Percentiles rank a stretch among this genome's conserved stretches.
Evolutionary conservation across 2,113 vertebrate species (phyloP).

Genomic region (Dasyurus viverrinus): DNA sequence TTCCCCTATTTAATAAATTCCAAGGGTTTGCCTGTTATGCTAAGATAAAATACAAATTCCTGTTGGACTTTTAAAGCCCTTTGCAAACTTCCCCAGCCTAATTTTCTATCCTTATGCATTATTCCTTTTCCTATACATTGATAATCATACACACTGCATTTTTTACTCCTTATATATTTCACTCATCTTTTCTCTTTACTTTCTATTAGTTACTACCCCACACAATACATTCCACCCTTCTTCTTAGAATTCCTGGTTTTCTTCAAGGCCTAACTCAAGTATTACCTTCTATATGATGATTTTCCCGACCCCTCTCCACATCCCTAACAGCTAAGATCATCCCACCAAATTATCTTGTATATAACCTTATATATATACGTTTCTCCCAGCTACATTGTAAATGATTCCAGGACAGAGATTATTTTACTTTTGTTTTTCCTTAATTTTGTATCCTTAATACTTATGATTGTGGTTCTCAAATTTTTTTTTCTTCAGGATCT

Average conservation of each 20-base stretch:
- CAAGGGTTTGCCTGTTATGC: not conserved
- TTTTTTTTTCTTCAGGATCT: not conserved
- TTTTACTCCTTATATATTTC: not conserved
- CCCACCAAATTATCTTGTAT: not conserved
- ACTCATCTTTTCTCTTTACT: not conserved
- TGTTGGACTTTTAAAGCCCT: not conserved
- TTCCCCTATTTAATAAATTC: not conserved
- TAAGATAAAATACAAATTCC: not conserved
- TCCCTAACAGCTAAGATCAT: not conserved
- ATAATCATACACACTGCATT: not conserved
- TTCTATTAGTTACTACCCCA: not conserved
- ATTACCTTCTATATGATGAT: not conserved
- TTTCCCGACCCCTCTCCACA: not conserved
- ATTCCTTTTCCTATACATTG: not conserved
- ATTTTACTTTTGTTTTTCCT: not conserved
- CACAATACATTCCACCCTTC: not conserved
- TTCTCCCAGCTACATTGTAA: not conserved
- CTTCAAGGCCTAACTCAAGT: not conserved
- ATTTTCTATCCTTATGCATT: not conserved
- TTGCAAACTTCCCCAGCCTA: not conserved
- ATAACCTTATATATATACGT: not conserved
- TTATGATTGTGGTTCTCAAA: not conserved
- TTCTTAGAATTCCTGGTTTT: not conserved
- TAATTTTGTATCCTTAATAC: not conserved
- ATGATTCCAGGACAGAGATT: not conserved